These are phyloP conservation scores for Metopolophium dirhodum DNA, from an alignment of 1,140 invertebrate genomes.

Conservation along the genomic window DNA sequence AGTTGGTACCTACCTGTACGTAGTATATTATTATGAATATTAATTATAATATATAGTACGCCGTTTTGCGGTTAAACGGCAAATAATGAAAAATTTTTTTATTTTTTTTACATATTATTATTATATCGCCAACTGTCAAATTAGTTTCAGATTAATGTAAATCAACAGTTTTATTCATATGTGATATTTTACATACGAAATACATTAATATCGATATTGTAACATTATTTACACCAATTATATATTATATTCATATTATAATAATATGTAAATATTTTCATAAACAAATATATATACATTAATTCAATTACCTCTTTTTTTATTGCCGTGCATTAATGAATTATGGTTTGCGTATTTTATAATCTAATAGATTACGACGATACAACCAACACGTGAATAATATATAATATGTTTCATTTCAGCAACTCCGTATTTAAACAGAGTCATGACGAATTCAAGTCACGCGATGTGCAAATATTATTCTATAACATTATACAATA, in stretches of 20 bases:
- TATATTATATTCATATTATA: slow-evolving; percentile 13
- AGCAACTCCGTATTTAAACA: not conserved
- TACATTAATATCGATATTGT: not conserved
- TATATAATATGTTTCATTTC: not conserved
- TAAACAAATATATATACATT: not conserved
- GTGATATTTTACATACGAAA: not conserved
- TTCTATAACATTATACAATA: not conserved
- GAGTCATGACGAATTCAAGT: not conserved
- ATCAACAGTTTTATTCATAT: not conserved
- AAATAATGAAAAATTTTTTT: not conserved
- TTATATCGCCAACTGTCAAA: not conserved
- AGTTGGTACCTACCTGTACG: too few species aligned
- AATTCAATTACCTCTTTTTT: slow-evolving; percentile 16
- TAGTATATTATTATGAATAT: not conserved
- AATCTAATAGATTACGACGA: not conserved
- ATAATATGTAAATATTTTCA: not conserved
- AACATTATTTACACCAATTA: not conserved
- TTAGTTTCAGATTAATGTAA: slow-evolving; percentile 6
- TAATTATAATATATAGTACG: not conserved
- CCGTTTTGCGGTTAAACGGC: not conserved
- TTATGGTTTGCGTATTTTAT: not conserved
- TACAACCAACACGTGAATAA: not conserved
- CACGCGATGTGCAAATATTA: slow-evolving; percentile 30
- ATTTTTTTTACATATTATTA: not conserved
- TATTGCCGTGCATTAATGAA: not conserved